phyloP scores from a whole-genome alignment of 2,888 invertebrate species.

The Calameuta pallipes region DNA sequence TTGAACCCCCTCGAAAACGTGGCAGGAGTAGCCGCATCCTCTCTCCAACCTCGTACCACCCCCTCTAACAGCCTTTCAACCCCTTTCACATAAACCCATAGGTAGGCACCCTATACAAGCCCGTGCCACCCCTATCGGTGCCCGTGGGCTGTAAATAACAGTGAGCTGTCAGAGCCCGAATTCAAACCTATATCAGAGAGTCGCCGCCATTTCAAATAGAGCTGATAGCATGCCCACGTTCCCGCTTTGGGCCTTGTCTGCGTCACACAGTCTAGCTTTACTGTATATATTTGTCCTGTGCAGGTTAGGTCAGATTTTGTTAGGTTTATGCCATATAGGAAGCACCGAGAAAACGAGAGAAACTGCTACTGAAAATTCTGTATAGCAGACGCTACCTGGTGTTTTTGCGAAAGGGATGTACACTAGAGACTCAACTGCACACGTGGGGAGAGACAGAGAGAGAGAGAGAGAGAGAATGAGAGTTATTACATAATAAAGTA shows the following conservation, averaged over 20 bases:
- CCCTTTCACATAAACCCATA: background rate
- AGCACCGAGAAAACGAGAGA: background rate
- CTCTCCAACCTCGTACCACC: constrained; percentile 7
- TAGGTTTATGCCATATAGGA: background rate
- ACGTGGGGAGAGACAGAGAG: background rate
- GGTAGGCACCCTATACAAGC: background rate
- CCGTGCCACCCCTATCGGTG: constrained; percentile 14
- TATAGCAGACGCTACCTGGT: background rate
- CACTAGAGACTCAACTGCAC: background rate
- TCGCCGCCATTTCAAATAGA: constrained; percentile 21
- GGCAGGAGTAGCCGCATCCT: background rate
- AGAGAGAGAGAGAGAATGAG: no score
- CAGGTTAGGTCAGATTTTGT: background rate
- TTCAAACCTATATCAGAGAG: constrained; percentile 24
- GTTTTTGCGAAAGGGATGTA: background rate
- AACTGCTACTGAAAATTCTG: background rate
- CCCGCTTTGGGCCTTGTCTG: background rate
- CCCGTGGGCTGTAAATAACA: constrained; percentile 24
- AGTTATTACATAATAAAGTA: background rate
- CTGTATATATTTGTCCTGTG: background rate
- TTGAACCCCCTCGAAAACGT: background rate
- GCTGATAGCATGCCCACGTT: constrained; percentile 18
- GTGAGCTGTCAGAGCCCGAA: constrained; percentile 22
- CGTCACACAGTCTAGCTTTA: background rate
- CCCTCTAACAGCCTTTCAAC: constrained; percentile 2